phyloP scores from a whole-genome alignment of 2,888 invertebrate genomes.

The Orthosia incerta region DNA sequence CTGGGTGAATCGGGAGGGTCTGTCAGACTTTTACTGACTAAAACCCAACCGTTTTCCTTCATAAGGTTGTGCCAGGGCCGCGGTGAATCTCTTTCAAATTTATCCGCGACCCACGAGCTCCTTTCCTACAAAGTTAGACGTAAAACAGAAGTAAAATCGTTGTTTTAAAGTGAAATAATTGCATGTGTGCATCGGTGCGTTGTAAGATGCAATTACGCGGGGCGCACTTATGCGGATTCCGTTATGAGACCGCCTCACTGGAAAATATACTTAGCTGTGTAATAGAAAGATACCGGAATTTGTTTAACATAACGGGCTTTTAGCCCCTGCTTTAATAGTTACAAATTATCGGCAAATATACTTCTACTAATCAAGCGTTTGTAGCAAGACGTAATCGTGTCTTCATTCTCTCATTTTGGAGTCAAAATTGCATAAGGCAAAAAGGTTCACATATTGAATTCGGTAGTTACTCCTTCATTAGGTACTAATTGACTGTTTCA shows the following conservation, averaged over 20 bases:
- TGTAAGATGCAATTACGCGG: constrained; percentile 75
- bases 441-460: not conserved
- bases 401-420: too few relatives aligned
- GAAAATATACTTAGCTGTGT: constrained; percentile 58
- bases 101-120: not conserved
- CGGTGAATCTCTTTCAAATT: too few relatives aligned
- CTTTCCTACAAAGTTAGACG: not conserved
- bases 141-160: constrained; percentile 32
- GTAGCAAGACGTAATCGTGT: not conserved
- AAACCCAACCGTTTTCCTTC: too few relatives aligned
- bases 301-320: constrained; percentile 44
- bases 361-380: not conserved
- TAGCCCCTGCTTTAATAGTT: constrained; percentile 17
- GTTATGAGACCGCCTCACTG: constrained; percentile 66
- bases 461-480: not conserved
- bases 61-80: too few relatives aligned
- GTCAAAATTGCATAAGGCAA: not conserved
- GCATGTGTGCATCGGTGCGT: constrained; percentile 68
- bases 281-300: constrained; percentile 57
- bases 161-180: constrained; percentile 49
- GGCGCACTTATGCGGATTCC: constrained; percentile 77
- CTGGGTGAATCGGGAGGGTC: too few relatives aligned
- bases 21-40: too few relatives aligned
- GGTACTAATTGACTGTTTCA: not conserved
- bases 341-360: not conserved